Evolutionary conservation across 2,797 vertebrate genomes (phyloP), one percentile per base, ranked within the genome.

Genomic region (Mus caroli): DNA sequence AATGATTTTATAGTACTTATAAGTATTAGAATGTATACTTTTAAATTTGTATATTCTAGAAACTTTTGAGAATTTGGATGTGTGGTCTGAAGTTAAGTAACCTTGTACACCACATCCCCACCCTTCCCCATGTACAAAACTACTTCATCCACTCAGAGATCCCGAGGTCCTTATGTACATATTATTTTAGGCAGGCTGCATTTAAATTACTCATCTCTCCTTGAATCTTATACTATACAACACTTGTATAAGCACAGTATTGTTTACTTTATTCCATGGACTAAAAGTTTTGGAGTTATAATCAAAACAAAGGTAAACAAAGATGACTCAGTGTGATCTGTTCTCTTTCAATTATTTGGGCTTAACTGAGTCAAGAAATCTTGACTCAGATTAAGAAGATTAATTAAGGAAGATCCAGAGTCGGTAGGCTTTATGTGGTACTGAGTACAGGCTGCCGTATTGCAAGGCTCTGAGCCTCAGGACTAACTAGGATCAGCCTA

Each of bases 51-150:
- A 5, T 50, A 50, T 67, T 89, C 62, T 87, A 79, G 11, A 82
- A 82, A 69, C 73, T 84, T 86, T 92, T 56, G 40, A 93, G 75
- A 50, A 87, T 94, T 89, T 22, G 56, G 54, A 24, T 77, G 5
- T 34, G 13, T 69, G 10, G 58, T 31, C 40, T 94, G 71, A 87
- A 67, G 58, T 24, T 92, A 69, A 82, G 76, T 69, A 24, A 54
- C 54, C n/a, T 78, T 87, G 58, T 40, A 24, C 3, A 43, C 0
- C 4, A 26, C 31, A n/a, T 56, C 2, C 46, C 13, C 7, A 52
- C 26, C 46, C 46, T 56, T 73, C 24, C 1, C 14, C 11, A 37
- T 73, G 82, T 9, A 46, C 10, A 54, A n/a, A 60, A 56, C 37
- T 93, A 31, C 3, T 75, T 73, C 52, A 62, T 83, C n/a, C 12